Base-by-base conservation (phyloP, 2,888 invertebrate genomes). In the Mesoligia furuncula region DNA sequence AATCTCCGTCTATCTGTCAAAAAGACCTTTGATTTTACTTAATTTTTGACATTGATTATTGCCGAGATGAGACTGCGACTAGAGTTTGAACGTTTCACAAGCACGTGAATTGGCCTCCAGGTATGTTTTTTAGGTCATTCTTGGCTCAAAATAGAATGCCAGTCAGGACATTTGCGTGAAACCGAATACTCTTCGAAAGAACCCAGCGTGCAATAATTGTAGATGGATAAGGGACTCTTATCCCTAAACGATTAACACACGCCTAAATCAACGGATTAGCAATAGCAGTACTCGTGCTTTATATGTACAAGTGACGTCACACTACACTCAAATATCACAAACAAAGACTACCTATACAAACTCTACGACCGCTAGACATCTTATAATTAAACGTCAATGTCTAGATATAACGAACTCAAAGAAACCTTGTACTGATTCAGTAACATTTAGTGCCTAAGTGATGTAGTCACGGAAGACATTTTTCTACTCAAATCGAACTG, bases 381-480 rank as follows among this genome's bases (percentile, higher is more conserved):
- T 36, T 36, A 65, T 81, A 68, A 85, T 75, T 70, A 68, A 73
- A 72, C 48, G 61, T 36, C 59, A 75, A 70, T 66, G 9, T 67
- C 42, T 69, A 75, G 69, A 73, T 72, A 85, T 62, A 73, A 64
- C 31, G 11, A 75, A 64, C 39, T 73, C 69, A 74, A 70, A 79
- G 77, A 73, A 84, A 79, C 75, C 75, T 79, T 77, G 75, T 74
- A 75, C 54, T 68, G 73, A 70, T 80, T 83, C 80, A 75, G 75
- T 84, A 79, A 69, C 77, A 80, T 79, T 80, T 68, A 65, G 20
- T 70, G 17, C 24, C 57, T 77, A 87, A 87, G 54, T 84, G 84
- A 24, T 71, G 5, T 39, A 86, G 87, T 87, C 87, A 87, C 87
- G 87, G 66, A 80, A 86, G 62, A 62, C 36, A 81, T 87, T 84